Percentiles rank a stretch among this genome's conserved stretches.
Conservation (phyloP, 1,140 invertebrate species). For the Heliothis virescens region DNA sequence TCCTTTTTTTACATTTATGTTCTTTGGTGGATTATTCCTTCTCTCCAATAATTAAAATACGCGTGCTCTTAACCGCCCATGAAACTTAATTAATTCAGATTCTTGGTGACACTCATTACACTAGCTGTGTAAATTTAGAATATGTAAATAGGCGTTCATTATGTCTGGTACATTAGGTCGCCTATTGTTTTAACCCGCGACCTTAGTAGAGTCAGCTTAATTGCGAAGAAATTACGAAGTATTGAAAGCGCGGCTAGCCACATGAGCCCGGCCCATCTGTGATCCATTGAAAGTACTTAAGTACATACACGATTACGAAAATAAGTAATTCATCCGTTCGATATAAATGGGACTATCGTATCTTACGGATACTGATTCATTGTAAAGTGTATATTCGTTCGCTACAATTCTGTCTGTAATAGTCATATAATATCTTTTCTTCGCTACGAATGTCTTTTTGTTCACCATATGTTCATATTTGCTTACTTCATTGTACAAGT, state of each 20-base stretch:
- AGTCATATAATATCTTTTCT: too few relatives aligned
- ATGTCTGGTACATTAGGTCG: constrained; percentile 36
- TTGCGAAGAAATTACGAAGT: constrained; percentile 51
- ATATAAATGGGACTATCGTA: too few relatives aligned
- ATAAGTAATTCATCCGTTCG: too few relatives aligned
- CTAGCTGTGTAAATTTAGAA: constrained; percentile 21
- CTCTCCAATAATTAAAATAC: constrained; percentile 3
- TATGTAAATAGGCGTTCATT: constrained; percentile 32
- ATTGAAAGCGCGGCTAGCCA: constrained; percentile 45
- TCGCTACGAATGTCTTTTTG: too few relatives aligned
- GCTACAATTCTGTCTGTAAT: too few relatives aligned
- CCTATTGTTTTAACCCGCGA: constrained; percentile 47
- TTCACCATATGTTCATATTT: too few relatives aligned
- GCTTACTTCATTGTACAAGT: too few relatives aligned
- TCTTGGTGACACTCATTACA: constrained; percentile 37
- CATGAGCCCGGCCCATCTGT: constrained; percentile 19
- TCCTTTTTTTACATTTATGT: too few relatives aligned
- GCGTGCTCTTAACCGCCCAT: not conserved
- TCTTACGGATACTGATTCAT: too few relatives aligned
- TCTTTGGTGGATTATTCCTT: constrained; percentile 5
- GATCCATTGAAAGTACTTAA: constrained; percentile 16
- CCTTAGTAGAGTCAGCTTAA: constrained; percentile 50
- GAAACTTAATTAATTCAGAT: constrained; percentile 20
- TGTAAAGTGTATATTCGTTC: too few relatives aligned
- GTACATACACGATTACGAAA: not conserved